phyloP scores from a whole-genome alignment of 2,888 invertebrate genomes.

The Conops quadrifasciatus region DNA sequence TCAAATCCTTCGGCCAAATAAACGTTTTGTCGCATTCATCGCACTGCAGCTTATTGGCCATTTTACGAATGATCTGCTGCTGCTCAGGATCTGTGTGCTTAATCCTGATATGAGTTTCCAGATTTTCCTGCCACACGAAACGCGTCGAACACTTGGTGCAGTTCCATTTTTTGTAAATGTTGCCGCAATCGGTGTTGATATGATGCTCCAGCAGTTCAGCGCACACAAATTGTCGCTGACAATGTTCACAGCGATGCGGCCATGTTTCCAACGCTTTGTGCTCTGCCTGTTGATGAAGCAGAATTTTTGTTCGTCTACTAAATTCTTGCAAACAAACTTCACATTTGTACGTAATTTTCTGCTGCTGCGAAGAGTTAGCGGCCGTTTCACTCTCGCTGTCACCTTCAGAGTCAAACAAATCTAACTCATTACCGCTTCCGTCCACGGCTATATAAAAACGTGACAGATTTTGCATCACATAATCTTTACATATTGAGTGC shows the following conservation, averaged over 20 bases:
- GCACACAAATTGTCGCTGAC: slow-evolving; percentile 68
- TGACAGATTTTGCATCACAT: slow-evolving; percentile 48
- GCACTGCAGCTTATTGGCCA: slow-evolving; percentile 67
- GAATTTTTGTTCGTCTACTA: slow-evolving; percentile 47
- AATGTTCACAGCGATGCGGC: slow-evolving; percentile 67
- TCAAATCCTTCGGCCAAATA: slow-evolving; percentile 72
- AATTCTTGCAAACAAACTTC: slow-evolving; percentile 52
- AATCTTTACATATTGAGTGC: slow-evolving; percentile 47
- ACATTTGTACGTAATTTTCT: slow-evolving; percentile 48
- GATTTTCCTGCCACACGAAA: slow-evolving; percentile 59
- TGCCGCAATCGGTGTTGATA: slow-evolving; percentile 61
- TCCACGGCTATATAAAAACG: slow-evolving; percentile 58
- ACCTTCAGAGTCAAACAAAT: slow-evolving; percentile 60
- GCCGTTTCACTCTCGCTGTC: slow-evolving; percentile 44
- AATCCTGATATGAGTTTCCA: slow-evolving; percentile 49
- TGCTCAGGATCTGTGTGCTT: slow-evolving; percentile 54
- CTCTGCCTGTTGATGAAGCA: slow-evolving; percentile 52
- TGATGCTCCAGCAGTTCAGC: slow-evolving; percentile 67
- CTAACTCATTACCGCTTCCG: slow-evolving; percentile 57
- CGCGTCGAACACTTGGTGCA: slow-evolving; percentile 55
- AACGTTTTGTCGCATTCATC: slow-evolving; percentile 73
- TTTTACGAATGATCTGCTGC: slow-evolving; percentile 43
- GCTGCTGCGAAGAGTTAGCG: background rate
- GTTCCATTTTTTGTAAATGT: slow-evolving; percentile 48
- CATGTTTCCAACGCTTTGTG: slow-evolving; percentile 58